Evolutionary conservation across 2,797 vertebrate genomes (phyloP).

Genomic region (Spinibarbus caldwelli): DNA sequence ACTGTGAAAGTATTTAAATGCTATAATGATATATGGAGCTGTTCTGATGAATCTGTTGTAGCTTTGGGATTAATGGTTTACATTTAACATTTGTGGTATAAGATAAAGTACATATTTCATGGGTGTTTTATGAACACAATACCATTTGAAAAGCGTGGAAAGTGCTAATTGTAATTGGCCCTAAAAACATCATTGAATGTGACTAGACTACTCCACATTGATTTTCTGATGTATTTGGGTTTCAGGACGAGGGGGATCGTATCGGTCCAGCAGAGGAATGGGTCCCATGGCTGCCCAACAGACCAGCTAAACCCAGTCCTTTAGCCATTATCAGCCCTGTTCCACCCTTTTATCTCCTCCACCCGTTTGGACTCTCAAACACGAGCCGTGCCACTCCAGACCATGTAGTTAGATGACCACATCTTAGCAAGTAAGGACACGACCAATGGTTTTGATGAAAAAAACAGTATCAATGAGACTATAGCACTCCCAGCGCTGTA

Average conservation of each 20-base stretch:
- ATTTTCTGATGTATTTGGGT: conserved; percentile 55
- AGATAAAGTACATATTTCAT: background rate
- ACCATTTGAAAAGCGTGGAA: background rate
- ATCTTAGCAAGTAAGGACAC: conserved; percentile 43
- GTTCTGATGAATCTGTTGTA: background rate
- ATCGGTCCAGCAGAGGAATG: conserved; percentile 61
- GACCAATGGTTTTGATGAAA: conserved; percentile 20
- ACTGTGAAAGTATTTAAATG: background rate
- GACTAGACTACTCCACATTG: background rate
- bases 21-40: background rate
- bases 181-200: background rate
- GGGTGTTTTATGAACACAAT: background rate
- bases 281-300: conserved; percentile 56
- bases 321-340: conserved; percentile 10
- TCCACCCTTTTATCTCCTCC: background rate
- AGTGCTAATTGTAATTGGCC: background rate
- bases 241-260: conserved; percentile 65
- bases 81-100: background rate
- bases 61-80: background rate
- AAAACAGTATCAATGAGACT: conserved; percentile 23
- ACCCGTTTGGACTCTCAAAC: conserved; percentile 23
- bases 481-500: conserved; percentile 47
- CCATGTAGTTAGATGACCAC: conserved; percentile 40
- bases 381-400: conserved; percentile 18
- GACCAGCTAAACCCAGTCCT: conserved; percentile 56